Percentiles rank a stretch among this genome's conserved stretches.
These are phyloP conservation scores for Lateolabrax maculatus DNA, from an alignment of 2,797 vertebrate genomes.

Conservation along the genomic window DNA sequence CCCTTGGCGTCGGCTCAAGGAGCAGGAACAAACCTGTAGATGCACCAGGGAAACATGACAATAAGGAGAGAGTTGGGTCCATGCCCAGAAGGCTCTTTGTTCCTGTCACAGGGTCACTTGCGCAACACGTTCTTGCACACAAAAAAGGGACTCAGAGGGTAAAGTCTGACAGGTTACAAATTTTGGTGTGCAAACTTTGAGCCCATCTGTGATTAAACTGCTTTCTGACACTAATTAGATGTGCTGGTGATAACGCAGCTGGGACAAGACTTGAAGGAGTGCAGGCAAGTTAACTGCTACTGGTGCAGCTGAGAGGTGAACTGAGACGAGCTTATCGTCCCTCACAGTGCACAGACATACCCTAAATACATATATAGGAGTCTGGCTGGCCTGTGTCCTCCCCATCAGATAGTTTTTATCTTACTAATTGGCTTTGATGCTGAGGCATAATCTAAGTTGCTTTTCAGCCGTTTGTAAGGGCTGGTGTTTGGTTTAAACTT, in stretches of 20 bases:
- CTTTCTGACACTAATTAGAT: slow-evolving; percentile 78
- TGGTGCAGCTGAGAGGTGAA: slow-evolving; percentile 58
- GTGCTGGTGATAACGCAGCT: slow-evolving; percentile 63
- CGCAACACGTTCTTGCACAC: slow-evolving; percentile 33
- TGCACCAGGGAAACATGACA: slow-evolving; percentile 6
- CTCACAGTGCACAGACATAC: slow-evolving; percentile 5
- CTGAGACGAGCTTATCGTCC: slow-evolving; percentile 20
- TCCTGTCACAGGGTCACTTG: slow-evolving; percentile 64
- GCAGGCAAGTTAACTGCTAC: slow-evolving; percentile 28
- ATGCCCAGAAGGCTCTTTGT: slow-evolving; percentile 62
- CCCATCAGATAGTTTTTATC: slow-evolving; percentile 36
- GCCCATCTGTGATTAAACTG: slow-evolving; percentile 71
- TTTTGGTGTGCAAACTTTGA: slow-evolving; percentile 56
- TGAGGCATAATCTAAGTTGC: slow-evolving; percentile 12
- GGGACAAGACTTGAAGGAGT: slow-evolving; percentile 41
- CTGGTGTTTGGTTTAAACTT: slow-evolving; percentile 20
- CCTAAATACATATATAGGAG: slow-evolving; percentile 21
- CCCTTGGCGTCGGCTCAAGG: slow-evolving; percentile 49
- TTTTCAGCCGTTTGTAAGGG: slow-evolving; percentile 27
- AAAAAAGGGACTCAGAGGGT: slow-evolving; percentile 12
- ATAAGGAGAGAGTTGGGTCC: slow-evolving; percentile 47
- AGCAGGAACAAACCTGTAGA: slow-evolving; percentile 57
- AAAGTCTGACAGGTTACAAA: slow-evolving; percentile 34
- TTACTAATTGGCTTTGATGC: slow-evolving; percentile 57
- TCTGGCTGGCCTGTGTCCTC: slow-evolving; percentile 23